phyloP scores from a whole-genome alignment of 2,888 invertebrate species.

The Stegophylla sp. region DNA sequence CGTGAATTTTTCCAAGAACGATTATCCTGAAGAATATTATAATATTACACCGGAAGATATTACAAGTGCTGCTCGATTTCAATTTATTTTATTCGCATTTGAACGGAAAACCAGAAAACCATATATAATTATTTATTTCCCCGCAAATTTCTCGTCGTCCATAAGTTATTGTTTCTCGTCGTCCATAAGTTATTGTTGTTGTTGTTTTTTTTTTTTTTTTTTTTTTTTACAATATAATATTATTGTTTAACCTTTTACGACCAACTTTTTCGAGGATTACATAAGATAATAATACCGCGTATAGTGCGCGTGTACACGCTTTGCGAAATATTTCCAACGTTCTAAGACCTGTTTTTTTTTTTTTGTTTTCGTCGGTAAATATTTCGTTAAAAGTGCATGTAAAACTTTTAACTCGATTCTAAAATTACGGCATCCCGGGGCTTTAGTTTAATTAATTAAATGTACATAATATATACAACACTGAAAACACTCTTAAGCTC shows the following conservation, averaged over 20 bases:
- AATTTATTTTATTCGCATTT: background rate
- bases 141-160: background rate
- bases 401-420: background rate
- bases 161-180: background rate
- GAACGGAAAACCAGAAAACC: background rate
- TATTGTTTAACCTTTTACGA: background rate
- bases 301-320: background rate
- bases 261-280: background rate
- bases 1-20: background rate
- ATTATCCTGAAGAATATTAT: background rate
- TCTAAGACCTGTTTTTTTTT: background rate
- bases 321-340: background rate
- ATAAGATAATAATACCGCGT: background rate
- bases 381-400: background rate
- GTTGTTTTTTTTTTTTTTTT: background rate
- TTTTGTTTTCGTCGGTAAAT: background rate
- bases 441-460: constrained; percentile 3
- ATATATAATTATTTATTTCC: background rate
- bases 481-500: background rate
- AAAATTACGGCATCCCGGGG: background rate
- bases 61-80: background rate
- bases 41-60: background rate
- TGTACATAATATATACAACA: background rate
- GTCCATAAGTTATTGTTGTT: background rate
- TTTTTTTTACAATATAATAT: background rate